Evolutionary conservation across 2,797 vertebrate species (phyloP).

Genomic region (Sylvilagus floridanus): DNA sequence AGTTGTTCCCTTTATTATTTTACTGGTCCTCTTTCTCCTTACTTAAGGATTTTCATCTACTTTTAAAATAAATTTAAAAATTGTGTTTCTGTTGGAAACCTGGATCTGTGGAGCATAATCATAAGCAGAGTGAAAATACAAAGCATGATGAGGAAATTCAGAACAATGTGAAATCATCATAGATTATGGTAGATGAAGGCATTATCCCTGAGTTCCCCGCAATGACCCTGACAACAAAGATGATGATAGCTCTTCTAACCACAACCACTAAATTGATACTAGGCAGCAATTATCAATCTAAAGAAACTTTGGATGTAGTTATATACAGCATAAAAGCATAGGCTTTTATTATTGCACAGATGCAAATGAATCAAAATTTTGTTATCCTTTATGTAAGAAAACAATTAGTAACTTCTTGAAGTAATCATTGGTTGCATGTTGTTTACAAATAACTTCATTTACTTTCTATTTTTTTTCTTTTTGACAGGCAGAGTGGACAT

Average conservation of each 20-base stretch:
- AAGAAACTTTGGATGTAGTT: not conserved
- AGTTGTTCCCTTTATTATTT: slow-evolving; percentile 17
- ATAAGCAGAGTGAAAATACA: slow-evolving; percentile 21
- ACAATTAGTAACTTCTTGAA: slow-evolving; percentile 60
- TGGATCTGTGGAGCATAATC: not conserved
- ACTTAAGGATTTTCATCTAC: slow-evolving; percentile 15
- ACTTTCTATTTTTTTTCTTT: too few relatives aligned
- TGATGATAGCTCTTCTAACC: not conserved
- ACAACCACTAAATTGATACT: slow-evolving; percentile 4
- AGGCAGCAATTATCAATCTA: not conserved
- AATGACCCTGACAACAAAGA: slow-evolving; percentile 57
- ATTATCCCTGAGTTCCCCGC: slow-evolving; percentile 22
- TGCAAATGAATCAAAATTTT: slow-evolving; percentile 61
- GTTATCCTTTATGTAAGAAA: slow-evolving; percentile 63
- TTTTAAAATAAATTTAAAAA: slow-evolving; percentile 29
- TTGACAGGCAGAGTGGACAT: too few relatives aligned
- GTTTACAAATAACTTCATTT: not conserved
- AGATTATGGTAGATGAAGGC: slow-evolving; percentile 57
- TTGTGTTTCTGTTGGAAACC: not conserved
- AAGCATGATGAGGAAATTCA: slow-evolving; percentile 38
- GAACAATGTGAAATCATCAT: slow-evolving; percentile 65
- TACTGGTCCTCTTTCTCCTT: not conserved
- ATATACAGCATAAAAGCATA: slow-evolving; percentile 53
- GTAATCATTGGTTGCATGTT: not conserved
- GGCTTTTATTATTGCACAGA: slow-evolving; percentile 56